Evolutionary conservation across 2,797 vertebrate species (phyloP).

Genomic region (Sebastes itinus): DNA sequence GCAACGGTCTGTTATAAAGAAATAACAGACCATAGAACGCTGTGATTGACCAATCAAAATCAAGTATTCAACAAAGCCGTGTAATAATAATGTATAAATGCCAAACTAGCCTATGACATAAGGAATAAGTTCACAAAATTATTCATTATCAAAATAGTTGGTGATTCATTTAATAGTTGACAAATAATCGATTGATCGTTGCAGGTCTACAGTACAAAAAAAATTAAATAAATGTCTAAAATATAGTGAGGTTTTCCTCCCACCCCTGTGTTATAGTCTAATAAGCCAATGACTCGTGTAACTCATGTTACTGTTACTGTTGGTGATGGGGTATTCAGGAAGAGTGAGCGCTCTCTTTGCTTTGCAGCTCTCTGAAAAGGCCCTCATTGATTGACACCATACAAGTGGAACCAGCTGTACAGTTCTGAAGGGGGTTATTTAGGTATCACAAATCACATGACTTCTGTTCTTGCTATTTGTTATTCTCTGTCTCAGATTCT

Average conservation of each 20-base stretch:
- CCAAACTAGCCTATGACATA: too few relatives aligned
- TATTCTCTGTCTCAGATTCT: conserved; percentile 4
- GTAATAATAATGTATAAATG: too few relatives aligned
- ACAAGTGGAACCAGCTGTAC: not conserved
- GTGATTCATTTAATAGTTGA: too few relatives aligned
- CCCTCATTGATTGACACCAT: not conserved
- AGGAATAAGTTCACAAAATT: too few relatives aligned
- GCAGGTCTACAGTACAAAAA: not conserved
- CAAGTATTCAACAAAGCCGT: too few relatives aligned
- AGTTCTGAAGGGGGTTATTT: not conserved
- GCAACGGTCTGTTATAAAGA: too few relatives aligned
- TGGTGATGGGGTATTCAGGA: not conserved
- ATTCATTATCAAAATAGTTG: too few relatives aligned
- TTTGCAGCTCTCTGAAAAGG: not conserved
- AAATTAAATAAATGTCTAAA: not conserved
- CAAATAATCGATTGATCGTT: too few relatives aligned
- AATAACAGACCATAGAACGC: too few relatives aligned
- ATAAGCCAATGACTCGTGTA: not conserved
- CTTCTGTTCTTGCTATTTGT: conserved; percentile 5
- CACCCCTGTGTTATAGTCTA: not conserved
- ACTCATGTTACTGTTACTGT: not conserved
- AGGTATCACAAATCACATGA: not conserved
- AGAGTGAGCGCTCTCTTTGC: not conserved
- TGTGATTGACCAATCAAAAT: too few relatives aligned
- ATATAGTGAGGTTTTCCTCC: not conserved